Base-by-base conservation (phyloP, 2,113 vertebrate species). In the Grallaria varia region DNA sequence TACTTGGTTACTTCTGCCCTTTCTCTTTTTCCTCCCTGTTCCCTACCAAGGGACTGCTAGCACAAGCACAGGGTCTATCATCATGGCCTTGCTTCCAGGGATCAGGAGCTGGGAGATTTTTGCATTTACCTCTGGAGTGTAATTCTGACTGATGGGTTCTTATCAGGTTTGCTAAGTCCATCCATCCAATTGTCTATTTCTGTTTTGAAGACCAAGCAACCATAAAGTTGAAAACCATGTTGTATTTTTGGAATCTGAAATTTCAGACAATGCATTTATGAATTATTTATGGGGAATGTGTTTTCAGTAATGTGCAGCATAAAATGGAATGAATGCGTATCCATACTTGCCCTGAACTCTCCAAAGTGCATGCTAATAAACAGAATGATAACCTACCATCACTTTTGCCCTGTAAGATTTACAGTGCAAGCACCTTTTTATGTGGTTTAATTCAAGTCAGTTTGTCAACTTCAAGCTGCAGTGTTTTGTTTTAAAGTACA, bases 271-370 rank as follows among this genome's bases (percentile, higher is more conserved):
- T 85, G 75, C 64, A 20, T 71, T 93, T 89, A 95, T 97, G 89
- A 97, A 96, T 98, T 97, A 97, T 97, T 97, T 97, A 97, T 98
- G 79, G 84, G 0, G 73, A 97, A 96, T 96, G 87, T 90, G 76
- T 94, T 96, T 96, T 97, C 95, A 91, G 75, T 97, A 98, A 96
- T 84, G 78, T 88, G 59, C 35, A 4, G 87, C 71, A 95, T 97
- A 96, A 98, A 97, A 96, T 89, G 77, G 78, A 97, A 96, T 97
- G 96, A 94, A 93, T 96, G 82, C 30, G 3, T 96, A 94, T 96
- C 94, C 77, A 89, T 96, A 90, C 66, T 58, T 97, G 84, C 91
- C 96, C 93, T 92, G 93, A 97, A 97, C 94, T 97, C 96, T 96
- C 95, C 93, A 75, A 97, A 97, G 89, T 96, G 87, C 96, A 89